Evolutionary conservation across 2,113 vertebrate species (phyloP), one percentile per base, ranked within the genome.

Genomic region (Megaptera novaeangliae): DNA sequence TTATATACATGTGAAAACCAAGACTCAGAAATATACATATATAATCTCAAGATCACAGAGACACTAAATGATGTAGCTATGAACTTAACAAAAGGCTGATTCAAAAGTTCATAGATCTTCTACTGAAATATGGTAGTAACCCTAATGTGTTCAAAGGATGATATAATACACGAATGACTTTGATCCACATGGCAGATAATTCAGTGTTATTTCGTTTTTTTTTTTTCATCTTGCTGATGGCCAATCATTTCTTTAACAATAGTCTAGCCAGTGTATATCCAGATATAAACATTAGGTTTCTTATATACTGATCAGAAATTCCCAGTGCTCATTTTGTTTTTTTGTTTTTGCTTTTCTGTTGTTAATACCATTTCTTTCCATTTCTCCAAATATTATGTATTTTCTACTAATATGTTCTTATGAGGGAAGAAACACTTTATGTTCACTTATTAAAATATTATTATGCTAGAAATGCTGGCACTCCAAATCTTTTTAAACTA

Each of bases 401-500:
- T 94, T 95, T 69, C 39, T 46, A 44, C 6, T 78, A 77, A 72
- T 77, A 66, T 55, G 7, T 20, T 90, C 57, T n/a, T 68, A 46
- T 55, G 13, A 96, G 14, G 23, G 17, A 6, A 80, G 46, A 95
- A 81, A 88, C 81, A 4, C 15, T 63, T 85, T 71, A 39, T 90
- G 13, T 57, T 80, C 5, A 59, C 4, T 84, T 34, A 96, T 81
- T 85, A 97, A 92, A 86, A 94, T 78, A 87, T 66, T 21, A 59
- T 39, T 31, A 39, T 78, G 34, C 55, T 27, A 95, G 44, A 88
- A 92, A 93, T 71, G 84, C 8, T 72, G 59, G 64, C 27, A 69
- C 4, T 88, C 17, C 6, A 63, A 95, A 83, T 64, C 25, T 83
- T 98, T 97, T 74, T 15, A 52, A 94, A 81, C 20, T 63, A 69